Percentiles rank a stretch among this genome's conserved stretches.
These are phyloP conservation scores for Whitmania pigra DNA, from an alignment of 1,140 invertebrate genomes.

Conservation along the genomic window DNA sequence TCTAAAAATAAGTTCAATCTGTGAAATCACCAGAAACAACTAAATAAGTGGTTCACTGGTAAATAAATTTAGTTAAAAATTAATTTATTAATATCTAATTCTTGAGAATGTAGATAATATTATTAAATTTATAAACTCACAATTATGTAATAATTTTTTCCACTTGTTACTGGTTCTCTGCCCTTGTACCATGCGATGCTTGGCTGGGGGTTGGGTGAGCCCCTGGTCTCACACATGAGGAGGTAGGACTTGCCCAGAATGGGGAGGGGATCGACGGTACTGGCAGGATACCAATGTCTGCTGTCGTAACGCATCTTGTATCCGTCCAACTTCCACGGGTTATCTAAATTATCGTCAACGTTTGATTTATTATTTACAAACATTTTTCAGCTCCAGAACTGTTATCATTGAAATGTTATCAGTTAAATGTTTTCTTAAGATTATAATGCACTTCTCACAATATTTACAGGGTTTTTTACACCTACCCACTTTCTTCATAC, in stretches of 20 bases:
- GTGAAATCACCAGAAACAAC: too few relatives aligned
- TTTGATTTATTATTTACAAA: neutral
- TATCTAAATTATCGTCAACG: conserved; percentile 11
- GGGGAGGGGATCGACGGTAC: conserved; percentile 16
- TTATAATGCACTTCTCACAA: too few relatives aligned
- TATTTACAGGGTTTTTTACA: too few relatives aligned
- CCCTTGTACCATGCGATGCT: conserved; percentile 20
- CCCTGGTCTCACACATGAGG: conserved; percentile 26
- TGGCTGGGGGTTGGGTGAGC: conserved; percentile 22
- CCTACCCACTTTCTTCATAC: too few relatives aligned
- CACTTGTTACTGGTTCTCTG: conserved; percentile 18
- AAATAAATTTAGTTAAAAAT: too few relatives aligned
- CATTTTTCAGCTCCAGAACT: too few relatives aligned
- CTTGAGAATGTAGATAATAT: neutral
- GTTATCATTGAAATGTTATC: too few relatives aligned
- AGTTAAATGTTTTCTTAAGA: too few relatives aligned
- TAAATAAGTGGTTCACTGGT: too few relatives aligned
- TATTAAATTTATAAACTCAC: conserved; percentile 7
- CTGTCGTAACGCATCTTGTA: conserved; percentile 26
- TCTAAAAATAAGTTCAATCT: too few relatives aligned
- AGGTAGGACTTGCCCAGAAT: conserved; percentile 24
- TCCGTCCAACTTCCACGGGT: conserved; percentile 23
- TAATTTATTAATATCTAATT: too few relatives aligned
- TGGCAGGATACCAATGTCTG: conserved; percentile 18
- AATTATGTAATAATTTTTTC: conserved; percentile 25